phyloP scores from a whole-genome alignment of 1,140 invertebrate species.

The Paralvinella palmiformis region DNA sequence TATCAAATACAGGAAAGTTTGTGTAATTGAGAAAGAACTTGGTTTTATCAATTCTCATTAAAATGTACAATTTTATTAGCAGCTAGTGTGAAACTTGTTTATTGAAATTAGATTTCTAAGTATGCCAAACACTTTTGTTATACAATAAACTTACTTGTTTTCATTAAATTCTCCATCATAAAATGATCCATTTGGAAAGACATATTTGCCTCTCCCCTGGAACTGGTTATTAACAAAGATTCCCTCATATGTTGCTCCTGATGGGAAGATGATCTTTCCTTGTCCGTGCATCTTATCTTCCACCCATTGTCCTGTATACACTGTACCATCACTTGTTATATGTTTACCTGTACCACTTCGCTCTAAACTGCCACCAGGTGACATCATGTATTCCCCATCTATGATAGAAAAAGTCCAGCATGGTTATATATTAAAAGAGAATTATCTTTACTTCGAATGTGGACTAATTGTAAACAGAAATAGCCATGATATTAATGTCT shows the following conservation, averaged over 20 bases:
- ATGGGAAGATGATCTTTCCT: slow-evolving; percentile 33
- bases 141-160: slow-evolving; percentile 36
- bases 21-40: neutral
- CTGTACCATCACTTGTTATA: slow-evolving; percentile 33
- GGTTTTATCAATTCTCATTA: neutral
- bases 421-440: too few relatives aligned
- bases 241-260: slow-evolving; percentile 41
- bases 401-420: neutral
- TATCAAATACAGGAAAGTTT: neutral
- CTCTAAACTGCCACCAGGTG: slow-evolving; percentile 34
- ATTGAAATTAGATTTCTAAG: too few relatives aligned
- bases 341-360: slow-evolving; percentile 41
- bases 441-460: too few relatives aligned
- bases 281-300: slow-evolving; percentile 46
- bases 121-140: too few relatives aligned
- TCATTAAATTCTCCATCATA: slow-evolving; percentile 46
- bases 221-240: slow-evolving; percentile 47
- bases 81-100: too few relatives aligned
- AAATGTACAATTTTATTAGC: neutral
- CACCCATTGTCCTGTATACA: slow-evolving; percentile 44
- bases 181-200: slow-evolving; percentile 46
- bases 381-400: slow-evolving; percentile 45
- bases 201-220: slow-evolving; percentile 45
- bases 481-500: too few relatives aligned
- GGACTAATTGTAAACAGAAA: too few relatives aligned